Conservation (phyloP, 2,888 invertebrate genomes). For the Melanargia galathea region DNA sequence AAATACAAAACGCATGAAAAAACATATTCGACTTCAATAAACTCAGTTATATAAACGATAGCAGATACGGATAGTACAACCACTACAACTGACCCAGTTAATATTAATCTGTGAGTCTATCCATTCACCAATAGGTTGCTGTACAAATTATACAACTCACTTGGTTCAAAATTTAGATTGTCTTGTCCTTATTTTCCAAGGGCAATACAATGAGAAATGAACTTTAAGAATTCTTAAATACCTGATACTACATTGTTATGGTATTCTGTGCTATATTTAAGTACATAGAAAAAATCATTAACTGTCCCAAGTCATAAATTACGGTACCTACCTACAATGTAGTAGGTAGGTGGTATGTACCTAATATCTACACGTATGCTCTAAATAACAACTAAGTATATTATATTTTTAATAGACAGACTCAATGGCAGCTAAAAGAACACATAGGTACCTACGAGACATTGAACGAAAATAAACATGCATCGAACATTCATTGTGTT, state of each 20-base stretch:
- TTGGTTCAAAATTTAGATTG: conserved; percentile 1
- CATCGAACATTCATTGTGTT: not conserved
- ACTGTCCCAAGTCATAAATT: not conserved
- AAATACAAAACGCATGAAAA: too few species aligned
- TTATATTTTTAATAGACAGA: not conserved
- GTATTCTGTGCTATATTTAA: not conserved
- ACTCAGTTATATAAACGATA: too few species aligned
- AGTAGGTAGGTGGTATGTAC: not conserved
- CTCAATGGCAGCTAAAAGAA: not conserved
- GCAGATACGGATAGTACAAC: not conserved
- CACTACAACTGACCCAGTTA: not conserved
- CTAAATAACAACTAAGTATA: too few species aligned
- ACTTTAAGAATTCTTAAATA: not conserved
- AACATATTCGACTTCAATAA: too few species aligned
- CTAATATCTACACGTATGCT: too few species aligned
- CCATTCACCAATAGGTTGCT: not conserved
- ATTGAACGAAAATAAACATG: conserved; percentile 5
- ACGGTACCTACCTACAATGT: too few species aligned
- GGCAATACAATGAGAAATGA: not conserved
- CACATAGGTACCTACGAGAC: not conserved
- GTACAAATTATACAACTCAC: not conserved
- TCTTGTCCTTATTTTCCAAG: conserved; percentile 3
- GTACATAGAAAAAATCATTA: too few species aligned
- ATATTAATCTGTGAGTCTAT: not conserved
- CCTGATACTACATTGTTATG: not conserved